phyloP scores from a whole-genome alignment of 2,888 invertebrate species.

The Lithophane ornitopus region DNA sequence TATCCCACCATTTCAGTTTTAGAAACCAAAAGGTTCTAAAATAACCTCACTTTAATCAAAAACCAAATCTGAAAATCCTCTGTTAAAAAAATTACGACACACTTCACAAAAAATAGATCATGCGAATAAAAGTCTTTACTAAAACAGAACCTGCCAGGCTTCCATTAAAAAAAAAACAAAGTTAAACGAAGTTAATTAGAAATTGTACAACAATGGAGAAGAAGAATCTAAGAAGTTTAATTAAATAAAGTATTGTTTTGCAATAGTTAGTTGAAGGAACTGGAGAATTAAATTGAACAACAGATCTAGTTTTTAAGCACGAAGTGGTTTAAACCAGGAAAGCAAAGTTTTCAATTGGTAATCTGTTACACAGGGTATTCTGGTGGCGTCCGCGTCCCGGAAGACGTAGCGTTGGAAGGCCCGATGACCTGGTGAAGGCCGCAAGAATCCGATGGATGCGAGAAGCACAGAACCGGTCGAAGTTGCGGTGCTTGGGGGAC shows the following conservation, averaged over 20 bases:
- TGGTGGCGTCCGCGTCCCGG: too few relatives aligned
- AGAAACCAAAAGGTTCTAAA: too few relatives aligned
- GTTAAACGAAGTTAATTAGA: slow-evolving; percentile 23
- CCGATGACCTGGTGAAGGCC: too few relatives aligned
- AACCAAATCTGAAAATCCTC: too few relatives aligned
- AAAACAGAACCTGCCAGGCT: slow-evolving; percentile 6
- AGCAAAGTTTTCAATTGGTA: background rate
- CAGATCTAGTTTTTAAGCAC: background rate
- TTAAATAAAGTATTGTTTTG: slow-evolving; percentile 42
- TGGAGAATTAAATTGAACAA: slow-evolving; percentile 6
- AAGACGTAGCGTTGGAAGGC: too few relatives aligned
- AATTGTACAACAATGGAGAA: slow-evolving; percentile 28
- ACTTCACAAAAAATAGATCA: too few relatives aligned
- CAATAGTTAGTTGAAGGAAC: slow-evolving; percentile 20
- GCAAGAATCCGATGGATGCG: too few relatives aligned
- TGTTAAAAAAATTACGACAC: too few relatives aligned
- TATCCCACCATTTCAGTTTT: background rate
- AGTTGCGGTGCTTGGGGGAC: too few relatives aligned
- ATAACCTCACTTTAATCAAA: too few relatives aligned
- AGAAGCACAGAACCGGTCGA: too few relatives aligned
- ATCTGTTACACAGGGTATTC: background rate
- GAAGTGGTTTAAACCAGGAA: background rate
- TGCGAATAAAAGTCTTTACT: background rate
- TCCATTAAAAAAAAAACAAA: slow-evolving; percentile 14
- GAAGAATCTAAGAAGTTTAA: slow-evolving; percentile 23